A percentile compares a stretch with the other conserved stretches of the same genome.
These are phyloP conservation scores for Phrynosoma platyrhinos DNA, from an alignment of 2,113 vertebrate genomes.

Conservation along the genomic window DNA sequence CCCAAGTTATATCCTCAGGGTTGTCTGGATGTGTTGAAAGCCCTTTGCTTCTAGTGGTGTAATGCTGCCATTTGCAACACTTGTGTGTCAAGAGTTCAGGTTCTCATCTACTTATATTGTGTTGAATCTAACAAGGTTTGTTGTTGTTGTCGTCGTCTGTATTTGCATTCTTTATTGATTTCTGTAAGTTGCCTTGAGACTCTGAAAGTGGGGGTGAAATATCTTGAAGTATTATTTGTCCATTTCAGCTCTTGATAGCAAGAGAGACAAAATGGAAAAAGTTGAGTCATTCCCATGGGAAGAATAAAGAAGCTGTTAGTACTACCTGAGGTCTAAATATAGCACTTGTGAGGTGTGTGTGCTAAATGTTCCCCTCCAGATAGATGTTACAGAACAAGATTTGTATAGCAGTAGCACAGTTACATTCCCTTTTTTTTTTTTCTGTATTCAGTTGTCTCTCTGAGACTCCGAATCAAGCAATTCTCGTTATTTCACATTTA, in stretches of 20 bases:
- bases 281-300: constrained; percentile 7
- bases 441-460: background rate
- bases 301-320: background rate
- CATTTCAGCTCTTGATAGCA: background rate
- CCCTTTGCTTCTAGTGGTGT: background rate
- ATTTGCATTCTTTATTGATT: background rate
- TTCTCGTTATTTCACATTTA: background rate
- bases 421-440: background rate
- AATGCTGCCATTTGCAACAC: background rate
- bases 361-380: background rate
- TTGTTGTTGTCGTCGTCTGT: too few relatives aligned
- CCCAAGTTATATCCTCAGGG: background rate
- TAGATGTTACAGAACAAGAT: background rate
- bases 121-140: background rate
- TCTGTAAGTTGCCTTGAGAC: background rate
- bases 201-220: background rate
- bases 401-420: background rate
- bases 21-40: background rate
- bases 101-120: background rate
- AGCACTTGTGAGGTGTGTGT: background rate
- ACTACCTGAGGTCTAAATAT: constrained; percentile 11
- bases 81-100: background rate
- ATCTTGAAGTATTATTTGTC: background rate
- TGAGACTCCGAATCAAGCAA: background rate
- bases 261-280: background rate